Percentiles rank a stretch among this genome's conserved stretches.
These are phyloP conservation scores for Sebastes ruberrimus DNA, from an alignment of 2,797 vertebrate species.

Conservation along the genomic window DNA sequence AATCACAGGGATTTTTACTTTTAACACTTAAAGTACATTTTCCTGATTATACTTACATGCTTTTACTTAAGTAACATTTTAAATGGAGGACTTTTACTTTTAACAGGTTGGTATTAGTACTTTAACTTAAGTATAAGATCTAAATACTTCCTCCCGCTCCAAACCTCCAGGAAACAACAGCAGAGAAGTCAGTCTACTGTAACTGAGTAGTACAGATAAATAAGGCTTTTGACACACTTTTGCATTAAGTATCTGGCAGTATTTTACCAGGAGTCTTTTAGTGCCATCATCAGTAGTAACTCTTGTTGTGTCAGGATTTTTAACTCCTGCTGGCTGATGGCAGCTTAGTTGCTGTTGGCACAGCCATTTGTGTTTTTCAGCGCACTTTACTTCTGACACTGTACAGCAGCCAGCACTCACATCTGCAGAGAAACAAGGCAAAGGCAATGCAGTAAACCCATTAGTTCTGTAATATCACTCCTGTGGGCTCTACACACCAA, in stretches of 20 bases:
- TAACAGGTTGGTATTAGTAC: neutral
- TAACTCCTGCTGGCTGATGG: slow-evolving; percentile 5
- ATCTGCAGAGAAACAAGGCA: slow-evolving; percentile 47
- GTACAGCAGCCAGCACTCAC: slow-evolving; percentile 29
- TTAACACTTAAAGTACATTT: neutral
- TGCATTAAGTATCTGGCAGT: neutral
- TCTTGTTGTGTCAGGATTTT: slow-evolving; percentile 2
- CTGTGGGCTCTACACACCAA: slow-evolving; percentile 47
- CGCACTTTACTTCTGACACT: slow-evolving; percentile 40
- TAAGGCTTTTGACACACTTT: neutral
- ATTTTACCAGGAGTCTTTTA: slow-evolving; percentile 5
- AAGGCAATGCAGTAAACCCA: slow-evolving; percentile 44
- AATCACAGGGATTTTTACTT: neutral
- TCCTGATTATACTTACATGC: neutral
- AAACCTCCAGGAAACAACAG: neutral
- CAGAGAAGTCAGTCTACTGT: neutral
- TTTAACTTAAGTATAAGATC: neutral
- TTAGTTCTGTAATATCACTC: slow-evolving; percentile 71
- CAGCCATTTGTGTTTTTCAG: slow-evolving; percentile 26
- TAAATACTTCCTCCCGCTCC: neutral
- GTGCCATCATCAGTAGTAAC: neutral
- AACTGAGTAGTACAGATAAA: neutral
- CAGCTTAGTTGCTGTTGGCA: slow-evolving; percentile 11
- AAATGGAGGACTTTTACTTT: neutral
- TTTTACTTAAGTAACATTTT: neutral